Evolutionary conservation across 2,888 invertebrate genomes (phyloP), one percentile per base, ranked within the genome.

Genomic region (Orgyia antiqua): DNA sequence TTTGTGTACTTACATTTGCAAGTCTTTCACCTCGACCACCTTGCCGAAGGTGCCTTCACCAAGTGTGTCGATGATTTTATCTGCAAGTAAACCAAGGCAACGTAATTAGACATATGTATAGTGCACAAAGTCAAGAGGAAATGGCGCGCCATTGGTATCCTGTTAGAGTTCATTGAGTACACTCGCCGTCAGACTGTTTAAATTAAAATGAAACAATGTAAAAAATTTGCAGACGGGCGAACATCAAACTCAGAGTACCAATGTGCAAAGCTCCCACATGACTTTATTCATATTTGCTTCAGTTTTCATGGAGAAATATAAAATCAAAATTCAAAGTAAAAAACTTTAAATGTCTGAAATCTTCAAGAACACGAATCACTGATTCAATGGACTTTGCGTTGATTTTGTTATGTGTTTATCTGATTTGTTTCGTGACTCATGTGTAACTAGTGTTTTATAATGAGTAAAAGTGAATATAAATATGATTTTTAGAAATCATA

Each of bases 21-120:
- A 88, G 88, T 98, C 98, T 88, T 95, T 95, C 87, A 98, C 98
- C 91, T 98, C 96, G 75, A 99, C 98, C 75, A 99, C 99, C 91
- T 99, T 98, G 82, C 99, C 99, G 92, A 99, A 99, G 64, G 99
- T 99, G 77, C 99, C 99, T 89, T 99, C 99, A 68, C 99, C 99
- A 75, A 99, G 93, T 67, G 99, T 99, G 87, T 94, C 93, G 89
- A 97, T 91, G 88, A 99, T 95, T 91, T 97, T 96, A 94, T 98
- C 99, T 99, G 96, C 75, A 94, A 95, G 87, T 77, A 87, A 90
- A 90, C 86, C 89, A 86, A 83, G 56, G 51, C 63, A 66, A 53
- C 34, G 36, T 32, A 42, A 68, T 84, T 74, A 80, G 55, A 70
- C 48, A 63, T 55, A 51, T 58, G 63, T 33, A 36, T 60, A 47